Conservation (phyloP, 2,888 invertebrate species). For the Sepiola atlantica region DNA sequence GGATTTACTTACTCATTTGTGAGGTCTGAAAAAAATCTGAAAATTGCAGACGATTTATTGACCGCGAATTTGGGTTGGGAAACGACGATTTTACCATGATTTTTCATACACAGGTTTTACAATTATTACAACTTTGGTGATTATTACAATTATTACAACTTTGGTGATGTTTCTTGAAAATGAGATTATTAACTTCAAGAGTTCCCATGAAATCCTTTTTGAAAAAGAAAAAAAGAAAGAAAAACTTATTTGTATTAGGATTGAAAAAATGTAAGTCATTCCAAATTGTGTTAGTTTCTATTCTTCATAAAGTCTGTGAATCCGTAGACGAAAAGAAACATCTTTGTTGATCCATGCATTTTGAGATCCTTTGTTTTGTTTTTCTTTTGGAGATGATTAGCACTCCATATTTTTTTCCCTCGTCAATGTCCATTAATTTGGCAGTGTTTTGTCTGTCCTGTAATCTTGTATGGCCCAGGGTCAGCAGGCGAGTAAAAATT, state of each 20-base stretch:
- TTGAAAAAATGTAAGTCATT: background rate
- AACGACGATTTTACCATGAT: too few species aligned
- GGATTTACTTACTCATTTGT: too few species aligned
- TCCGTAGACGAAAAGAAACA: background rate
- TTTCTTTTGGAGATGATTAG: background rate
- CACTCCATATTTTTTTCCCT: background rate
- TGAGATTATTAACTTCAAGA: background rate
- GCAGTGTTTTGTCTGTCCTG: constrained; percentile 32
- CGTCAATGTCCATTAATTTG: background rate
- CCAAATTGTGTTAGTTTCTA: background rate
- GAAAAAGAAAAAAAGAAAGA: background rate
- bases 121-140: background rate
- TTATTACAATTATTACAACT: background rate
- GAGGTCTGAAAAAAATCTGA: too few species aligned
- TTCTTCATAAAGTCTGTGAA: constrained; percentile 16
- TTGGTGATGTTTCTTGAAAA: background rate
- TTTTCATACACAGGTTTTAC: background rate
- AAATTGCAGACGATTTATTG: too few species aligned
- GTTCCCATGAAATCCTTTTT: background rate
- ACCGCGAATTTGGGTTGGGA: too few species aligned
- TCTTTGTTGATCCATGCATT: background rate
- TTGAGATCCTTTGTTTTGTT: background rate
- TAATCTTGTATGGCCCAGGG: background rate
- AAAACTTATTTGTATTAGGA: background rate
- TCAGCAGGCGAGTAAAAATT: background rate